Conservation (phyloP, 2,797 vertebrate species). For the Columba guinea region DNA sequence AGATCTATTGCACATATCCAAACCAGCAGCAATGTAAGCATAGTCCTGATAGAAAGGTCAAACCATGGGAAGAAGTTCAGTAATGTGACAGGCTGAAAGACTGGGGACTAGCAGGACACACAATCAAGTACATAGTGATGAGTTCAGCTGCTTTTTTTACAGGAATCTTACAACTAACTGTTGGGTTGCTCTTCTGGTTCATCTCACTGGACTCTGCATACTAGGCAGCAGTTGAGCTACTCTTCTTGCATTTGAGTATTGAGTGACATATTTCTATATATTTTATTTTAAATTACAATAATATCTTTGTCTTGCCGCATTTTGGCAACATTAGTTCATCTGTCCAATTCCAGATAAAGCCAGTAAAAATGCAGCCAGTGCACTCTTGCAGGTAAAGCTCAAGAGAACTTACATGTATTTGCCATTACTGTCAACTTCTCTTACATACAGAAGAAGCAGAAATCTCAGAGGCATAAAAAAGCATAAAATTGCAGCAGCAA, state of each 20-base stretch:
- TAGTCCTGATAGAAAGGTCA: background rate
- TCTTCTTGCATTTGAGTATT: background rate
- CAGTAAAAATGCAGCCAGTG: background rate
- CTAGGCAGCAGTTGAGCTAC: background rate
- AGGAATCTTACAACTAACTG: background rate
- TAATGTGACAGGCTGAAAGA: background rate
- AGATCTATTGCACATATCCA: background rate
- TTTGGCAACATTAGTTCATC: background rate
- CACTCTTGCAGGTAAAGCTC: background rate
- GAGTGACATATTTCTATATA: background rate
- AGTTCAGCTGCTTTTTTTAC: background rate
- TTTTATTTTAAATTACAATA: background rate
- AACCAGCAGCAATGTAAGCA: background rate
- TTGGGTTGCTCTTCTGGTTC: background rate
- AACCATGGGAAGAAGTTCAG: background rate
- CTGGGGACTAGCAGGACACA: background rate
- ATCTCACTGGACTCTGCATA: background rate
- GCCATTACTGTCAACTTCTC: conserved; percentile 6
- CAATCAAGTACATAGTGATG: background rate
- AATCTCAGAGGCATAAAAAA: background rate
- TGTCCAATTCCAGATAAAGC: background rate
- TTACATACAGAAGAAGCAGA: background rate
- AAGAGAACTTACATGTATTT: conserved; percentile 7
- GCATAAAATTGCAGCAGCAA: background rate
- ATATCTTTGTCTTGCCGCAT: background rate